These are phyloP conservation scores for Cryptocheilus praepositus DNA, from an alignment of 2,888 invertebrate species.

Conservation along the genomic window DNA sequence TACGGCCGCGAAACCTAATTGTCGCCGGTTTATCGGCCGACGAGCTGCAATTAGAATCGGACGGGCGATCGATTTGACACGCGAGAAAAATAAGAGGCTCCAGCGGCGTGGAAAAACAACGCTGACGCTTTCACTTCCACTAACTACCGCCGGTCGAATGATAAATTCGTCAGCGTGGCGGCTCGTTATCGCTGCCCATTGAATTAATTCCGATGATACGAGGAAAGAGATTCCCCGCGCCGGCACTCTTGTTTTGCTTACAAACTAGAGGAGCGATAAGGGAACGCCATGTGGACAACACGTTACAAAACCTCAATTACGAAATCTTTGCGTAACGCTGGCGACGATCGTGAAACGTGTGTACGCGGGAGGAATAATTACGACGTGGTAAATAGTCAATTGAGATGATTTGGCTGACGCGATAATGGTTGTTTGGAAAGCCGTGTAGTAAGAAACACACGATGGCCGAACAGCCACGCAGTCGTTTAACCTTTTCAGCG, in stretches of 20 bases:
- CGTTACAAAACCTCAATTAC: conserved; percentile 64
- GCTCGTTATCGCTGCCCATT: neutral
- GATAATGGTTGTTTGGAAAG: no score
- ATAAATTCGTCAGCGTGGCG: no score
- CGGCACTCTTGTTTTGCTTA: conserved; percentile 38
- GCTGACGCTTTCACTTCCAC: neutral
- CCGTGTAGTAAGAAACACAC: no score
- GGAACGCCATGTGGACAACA: conserved; percentile 33
- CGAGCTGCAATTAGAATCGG: conserved; percentile 8
- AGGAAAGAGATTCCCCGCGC: conserved; percentile 17
- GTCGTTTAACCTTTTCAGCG: no score
- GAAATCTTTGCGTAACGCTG: conserved; percentile 58
- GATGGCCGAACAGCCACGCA: no score
- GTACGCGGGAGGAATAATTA: conserved; percentile 1
- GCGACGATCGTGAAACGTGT: neutral
- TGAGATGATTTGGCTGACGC: neutral
- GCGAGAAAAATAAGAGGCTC: neutral
- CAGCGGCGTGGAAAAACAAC: neutral
- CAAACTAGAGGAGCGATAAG: conserved; percentile 33
- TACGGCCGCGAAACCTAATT: neutral
- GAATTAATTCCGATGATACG: conserved; percentile 6
- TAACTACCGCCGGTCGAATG: no score
- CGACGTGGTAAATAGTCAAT: conserved; percentile 1
- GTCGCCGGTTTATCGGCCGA: conserved; percentile 8
- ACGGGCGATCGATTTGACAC: neutral